Percentiles rank a stretch among this genome's conserved stretches.
Evolutionary conservation across 2,888 invertebrate genomes (phyloP).

Genomic region (Cantharis rustica): DNA sequence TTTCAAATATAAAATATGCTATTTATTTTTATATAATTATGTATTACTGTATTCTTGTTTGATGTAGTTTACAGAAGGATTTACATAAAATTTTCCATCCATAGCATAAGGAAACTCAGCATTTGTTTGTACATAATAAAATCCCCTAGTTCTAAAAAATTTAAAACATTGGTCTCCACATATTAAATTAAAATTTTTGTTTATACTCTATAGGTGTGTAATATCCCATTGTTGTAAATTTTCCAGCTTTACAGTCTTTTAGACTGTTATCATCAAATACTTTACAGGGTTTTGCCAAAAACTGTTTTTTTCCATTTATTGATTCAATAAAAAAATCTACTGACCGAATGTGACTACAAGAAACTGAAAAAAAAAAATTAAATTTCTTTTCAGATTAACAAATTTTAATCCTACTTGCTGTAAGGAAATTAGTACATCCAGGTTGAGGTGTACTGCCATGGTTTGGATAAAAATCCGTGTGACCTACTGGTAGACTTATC

Average conservation of each 20-base stretch:
- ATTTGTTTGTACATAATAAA: slow-evolving; percentile 30
- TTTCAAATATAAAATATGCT: no score
- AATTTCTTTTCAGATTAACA: no score
- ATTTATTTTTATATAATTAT: neutral
- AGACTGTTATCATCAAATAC: neutral
- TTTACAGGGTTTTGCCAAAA: slow-evolving; percentile 23
- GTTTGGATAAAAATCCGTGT: slow-evolving; percentile 57
- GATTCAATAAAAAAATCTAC: slow-evolving; percentile 32
- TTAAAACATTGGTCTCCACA: neutral
- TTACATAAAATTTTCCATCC: slow-evolving; percentile 3
- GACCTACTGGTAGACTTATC: slow-evolving; percentile 56
- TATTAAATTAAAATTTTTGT: neutral
- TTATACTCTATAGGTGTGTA: slow-evolving; percentile 27
- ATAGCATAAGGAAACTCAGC: slow-evolving; percentile 24
- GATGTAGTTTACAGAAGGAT: neutral
- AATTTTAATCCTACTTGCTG: slow-evolving; percentile 14
- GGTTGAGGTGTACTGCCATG: slow-evolving; percentile 34
- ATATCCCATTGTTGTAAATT: slow-evolving; percentile 31
- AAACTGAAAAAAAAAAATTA: slow-evolving; percentile 18
- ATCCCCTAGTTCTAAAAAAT: slow-evolving; percentile 25
- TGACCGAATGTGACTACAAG: slow-evolving; percentile 34
- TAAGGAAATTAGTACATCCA: slow-evolving; percentile 14
- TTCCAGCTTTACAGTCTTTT: slow-evolving; percentile 11
- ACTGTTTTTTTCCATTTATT: slow-evolving; percentile 22
- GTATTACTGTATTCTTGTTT: neutral